A percentile compares a stretch with the other conserved stretches of the same genome.
Conservation (phyloP, 1,140 invertebrate species). For the Neodiprion fabricii region DNA sequence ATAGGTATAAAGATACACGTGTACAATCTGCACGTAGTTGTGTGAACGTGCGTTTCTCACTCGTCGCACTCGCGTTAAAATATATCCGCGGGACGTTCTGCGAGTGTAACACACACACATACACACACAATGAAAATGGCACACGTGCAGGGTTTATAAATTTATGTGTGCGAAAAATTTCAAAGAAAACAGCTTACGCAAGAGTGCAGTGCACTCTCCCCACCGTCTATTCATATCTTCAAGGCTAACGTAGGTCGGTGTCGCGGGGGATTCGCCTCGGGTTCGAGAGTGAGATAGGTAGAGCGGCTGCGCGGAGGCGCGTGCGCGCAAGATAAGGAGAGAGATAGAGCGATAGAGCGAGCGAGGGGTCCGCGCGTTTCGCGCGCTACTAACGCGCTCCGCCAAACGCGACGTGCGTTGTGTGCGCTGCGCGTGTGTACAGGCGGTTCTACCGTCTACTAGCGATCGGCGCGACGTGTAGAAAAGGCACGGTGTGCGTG, state of each 20-base stretch:
- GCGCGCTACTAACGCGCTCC: slow-evolving; percentile 12
- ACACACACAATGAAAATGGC: neutral
- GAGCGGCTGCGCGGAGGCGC: no score
- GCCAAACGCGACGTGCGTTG: neutral
- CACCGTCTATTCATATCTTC: slow-evolving; percentile 50
- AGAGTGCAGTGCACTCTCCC: slow-evolving; percentile 54
- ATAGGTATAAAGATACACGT: slow-evolving; percentile 2
- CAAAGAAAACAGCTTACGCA: slow-evolving; percentile 52
- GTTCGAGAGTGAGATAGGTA: neutral
- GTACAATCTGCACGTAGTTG: neutral
- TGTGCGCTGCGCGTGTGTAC: neutral
- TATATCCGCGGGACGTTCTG: neutral
- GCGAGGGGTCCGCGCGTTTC: slow-evolving; percentile 13
- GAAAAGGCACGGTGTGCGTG: no score
- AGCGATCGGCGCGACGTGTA: no score
- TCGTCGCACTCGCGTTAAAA: neutral
- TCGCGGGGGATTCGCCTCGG: neutral
- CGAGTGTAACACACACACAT: neutral
- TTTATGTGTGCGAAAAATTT: slow-evolving; percentile 8
- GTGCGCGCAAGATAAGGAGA: no score
- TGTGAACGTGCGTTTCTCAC: neutral
- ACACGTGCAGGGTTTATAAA: no score
- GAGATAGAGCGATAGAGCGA: neutral
- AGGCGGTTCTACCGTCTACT: neutral
- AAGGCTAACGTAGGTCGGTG: slow-evolving; percentile 39